phyloP scores from a whole-genome alignment of 2,797 vertebrate species.

The Chiroxiphia lanceolata region DNA sequence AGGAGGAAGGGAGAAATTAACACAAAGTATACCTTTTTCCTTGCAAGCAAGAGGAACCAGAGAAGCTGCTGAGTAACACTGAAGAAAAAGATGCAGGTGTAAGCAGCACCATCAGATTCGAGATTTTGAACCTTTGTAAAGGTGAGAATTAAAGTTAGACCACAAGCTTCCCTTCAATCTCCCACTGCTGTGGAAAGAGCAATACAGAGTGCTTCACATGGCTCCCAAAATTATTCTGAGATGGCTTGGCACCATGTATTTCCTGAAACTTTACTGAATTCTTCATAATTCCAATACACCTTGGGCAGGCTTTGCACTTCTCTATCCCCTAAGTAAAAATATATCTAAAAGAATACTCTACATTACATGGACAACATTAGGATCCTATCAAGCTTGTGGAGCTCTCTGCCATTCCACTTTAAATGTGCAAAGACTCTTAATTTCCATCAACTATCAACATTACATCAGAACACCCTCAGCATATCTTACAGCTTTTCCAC shows the following conservation, averaged over 20 bases:
- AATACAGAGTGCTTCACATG: not conserved
- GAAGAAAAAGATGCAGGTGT: not conserved
- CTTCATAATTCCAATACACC: not conserved
- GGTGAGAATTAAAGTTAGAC: not conserved
- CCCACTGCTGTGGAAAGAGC: not conserved
- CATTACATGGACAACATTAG: not conserved
- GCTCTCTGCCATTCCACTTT: not conserved
- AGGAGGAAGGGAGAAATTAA: not conserved
- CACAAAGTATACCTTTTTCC: not conserved
- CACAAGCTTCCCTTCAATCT: not conserved
- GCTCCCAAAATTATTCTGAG: not conserved
- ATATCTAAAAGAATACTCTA: not conserved
- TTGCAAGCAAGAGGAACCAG: not conserved
- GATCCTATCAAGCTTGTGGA: not conserved
- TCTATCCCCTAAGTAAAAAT: not conserved
- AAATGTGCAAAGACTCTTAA: not conserved
- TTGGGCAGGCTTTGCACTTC: not conserved
- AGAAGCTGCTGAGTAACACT: not conserved
- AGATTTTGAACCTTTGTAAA: not conserved
- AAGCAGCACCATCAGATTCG: not conserved
- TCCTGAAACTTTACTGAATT: not conserved
- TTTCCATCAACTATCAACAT: not conserved
- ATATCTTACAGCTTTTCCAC: not conserved
- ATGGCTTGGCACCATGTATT: not conserved
- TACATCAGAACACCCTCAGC: not conserved